Base-by-base conservation (phyloP, 1,140 invertebrate genomes). In the Potamilus streckersoni region DNA sequence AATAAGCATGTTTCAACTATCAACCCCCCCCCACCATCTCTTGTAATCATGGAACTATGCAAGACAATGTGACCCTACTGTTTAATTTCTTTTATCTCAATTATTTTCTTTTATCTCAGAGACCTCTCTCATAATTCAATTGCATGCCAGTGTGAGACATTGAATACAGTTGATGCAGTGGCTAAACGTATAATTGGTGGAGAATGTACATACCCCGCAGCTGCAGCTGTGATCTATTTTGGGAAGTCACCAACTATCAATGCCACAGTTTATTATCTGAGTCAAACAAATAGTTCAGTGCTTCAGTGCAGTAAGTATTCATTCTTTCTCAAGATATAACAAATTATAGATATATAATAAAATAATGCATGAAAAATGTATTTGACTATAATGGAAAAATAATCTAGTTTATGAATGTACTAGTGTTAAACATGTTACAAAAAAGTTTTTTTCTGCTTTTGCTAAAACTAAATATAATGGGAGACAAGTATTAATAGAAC, bases 231-330 rank as follows among this genome's bases (percentile, higher is more conserved):
- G 4, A 60, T 68, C 12, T 55, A 38, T 16, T 72, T 77, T 63
- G 75, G 73, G 38, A 49, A 49, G 11, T 8, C 38, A 49, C 38
- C 38, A 49, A 6, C 38, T 49, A 8, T 11, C 38, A 49, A 0
- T 49, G 38, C 38, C 38, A 49, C 38, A 49, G 38, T 49, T 49
- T 8, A 49, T 49, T 49, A 49, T 49, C 38, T 49, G 38, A 49
- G 5, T 5, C 0, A 6, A 8, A 49, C 66, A 20, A 72, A 72
- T 67, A 70, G 70, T 27, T n/a, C 69, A 57, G 15, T 59, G 27
- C 73, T 68, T 57, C 75, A 77, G 57, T 77, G 75, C 63, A 23
- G 74, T 76, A 71, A 59, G 69, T 71, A 8, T 38, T 6, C 38
- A 38, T 38, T 38, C 38, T 1, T 8, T 38, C 8, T 38, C 8